These are phyloP conservation scores for Allophyes oxyacanthae DNA, from an alignment of 2,888 invertebrate genomes.

Conservation along the genomic window DNA sequence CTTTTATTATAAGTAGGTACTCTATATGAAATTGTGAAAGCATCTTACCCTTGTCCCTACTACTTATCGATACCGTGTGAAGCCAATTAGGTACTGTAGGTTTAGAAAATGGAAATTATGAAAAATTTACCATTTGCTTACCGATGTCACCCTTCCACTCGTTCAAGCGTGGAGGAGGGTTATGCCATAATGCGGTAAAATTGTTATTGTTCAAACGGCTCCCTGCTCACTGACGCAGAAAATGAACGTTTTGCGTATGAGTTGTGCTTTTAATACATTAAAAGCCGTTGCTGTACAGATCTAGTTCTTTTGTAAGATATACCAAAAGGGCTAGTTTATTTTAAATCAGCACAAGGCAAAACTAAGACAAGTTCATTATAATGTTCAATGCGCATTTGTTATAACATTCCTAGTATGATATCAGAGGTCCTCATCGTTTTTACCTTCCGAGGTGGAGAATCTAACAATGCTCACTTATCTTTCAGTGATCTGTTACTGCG, in stretches of 20 bases:
- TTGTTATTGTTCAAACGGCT: constrained; percentile 80
- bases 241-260: constrained; percentile 74
- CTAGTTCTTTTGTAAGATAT: constrained; percentile 30
- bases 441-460: constrained; percentile 47
- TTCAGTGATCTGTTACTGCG: constrained; percentile 66
- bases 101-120: constrained; percentile 54
- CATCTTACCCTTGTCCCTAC: constrained; percentile 14
- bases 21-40: constrained; percentile 10
- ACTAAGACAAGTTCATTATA: constrained; percentile 11
- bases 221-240: constrained; percentile 72
- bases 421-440: constrained; percentile 43
- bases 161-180: constrained; percentile 75
- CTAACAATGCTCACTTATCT: constrained; percentile 66
- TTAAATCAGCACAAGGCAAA: constrained; percentile 13
- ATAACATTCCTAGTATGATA: constrained; percentile 28
- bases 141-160: constrained; percentile 67
- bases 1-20: not conserved
- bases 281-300: constrained; percentile 27
- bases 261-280: constrained; percentile 50
- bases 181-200: constrained; percentile 78
- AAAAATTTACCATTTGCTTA: constrained; percentile 68
- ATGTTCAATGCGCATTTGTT: constrained; percentile 24
- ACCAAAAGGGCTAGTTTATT: constrained; percentile 12
- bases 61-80: constrained; percentile 60
- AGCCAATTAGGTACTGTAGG: too few species aligned